Conservation (phyloP, 1,140 invertebrate species). For the Anastrepha ludens region DNA sequence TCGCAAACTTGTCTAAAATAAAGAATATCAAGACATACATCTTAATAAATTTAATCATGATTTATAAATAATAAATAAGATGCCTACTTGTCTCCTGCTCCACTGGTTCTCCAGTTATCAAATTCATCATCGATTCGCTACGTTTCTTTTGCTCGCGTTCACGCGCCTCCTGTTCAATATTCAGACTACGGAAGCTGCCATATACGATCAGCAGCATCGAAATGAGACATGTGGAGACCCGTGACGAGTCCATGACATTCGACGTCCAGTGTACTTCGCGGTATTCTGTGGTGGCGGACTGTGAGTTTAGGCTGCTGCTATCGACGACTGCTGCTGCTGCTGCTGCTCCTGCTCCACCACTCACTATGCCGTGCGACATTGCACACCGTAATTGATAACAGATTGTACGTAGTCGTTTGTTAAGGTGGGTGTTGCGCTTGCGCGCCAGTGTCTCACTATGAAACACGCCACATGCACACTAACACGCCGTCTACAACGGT, state of each 20-base stretch:
- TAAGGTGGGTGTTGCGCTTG: neutral
- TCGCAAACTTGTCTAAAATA: conserved; percentile 75
- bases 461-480: neutral
- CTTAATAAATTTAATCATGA: neutral
- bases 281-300: conserved; percentile 61
- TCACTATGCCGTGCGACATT: conserved; percentile 61
- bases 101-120: conserved; percentile 75
- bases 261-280: conserved; percentile 87
- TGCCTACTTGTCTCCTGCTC: conserved; percentile 71
- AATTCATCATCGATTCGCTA: conserved; percentile 76
- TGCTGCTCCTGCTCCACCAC: conserved; percentile 60
- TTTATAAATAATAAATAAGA: conserved; percentile 5
- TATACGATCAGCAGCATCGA: conserved; percentile 98
- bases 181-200: conserved; percentile 93
- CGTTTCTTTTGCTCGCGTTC: conserved; percentile 88
- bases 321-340: conserved; percentile 59
- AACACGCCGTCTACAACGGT: neutral
- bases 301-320: conserved; percentile 54
- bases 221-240: conserved; percentile 97
- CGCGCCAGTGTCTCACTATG: conserved; percentile 5
- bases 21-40: neutral
- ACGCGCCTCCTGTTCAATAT: conserved; percentile 94
- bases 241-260: conserved; percentile 91
- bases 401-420: conserved; percentile 20
- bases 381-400: conserved; percentile 50